These are phyloP conservation scores for Perca flavescens DNA, from an alignment of 2,113 vertebrate genomes.

Conservation along the genomic window DNA sequence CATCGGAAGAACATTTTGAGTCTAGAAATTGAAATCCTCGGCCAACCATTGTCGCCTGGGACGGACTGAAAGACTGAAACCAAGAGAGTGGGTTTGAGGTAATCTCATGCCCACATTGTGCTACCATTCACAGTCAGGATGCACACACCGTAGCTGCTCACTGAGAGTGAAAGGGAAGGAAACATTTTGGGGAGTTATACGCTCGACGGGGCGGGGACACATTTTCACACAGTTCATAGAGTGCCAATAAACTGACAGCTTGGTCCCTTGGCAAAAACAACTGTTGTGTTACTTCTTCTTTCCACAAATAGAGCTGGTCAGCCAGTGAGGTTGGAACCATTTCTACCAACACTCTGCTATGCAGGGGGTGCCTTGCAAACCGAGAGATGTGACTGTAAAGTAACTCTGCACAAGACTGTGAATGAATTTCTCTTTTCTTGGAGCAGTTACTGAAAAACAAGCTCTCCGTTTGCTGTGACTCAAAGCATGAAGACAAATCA, in stretches of 20 bases:
- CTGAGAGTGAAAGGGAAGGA: slow-evolving; percentile 13
- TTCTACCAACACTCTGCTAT: neutral
- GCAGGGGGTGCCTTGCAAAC: neutral
- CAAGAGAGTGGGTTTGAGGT: neutral
- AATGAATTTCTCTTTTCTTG: neutral
- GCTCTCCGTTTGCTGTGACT: neutral
- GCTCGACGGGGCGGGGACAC: slow-evolving; percentile 33
- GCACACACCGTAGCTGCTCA: neutral
- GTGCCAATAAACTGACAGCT: neutral
- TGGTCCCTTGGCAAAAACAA: too few species aligned
- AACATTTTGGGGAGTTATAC: neutral
- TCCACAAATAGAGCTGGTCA: slow-evolving; percentile 38
- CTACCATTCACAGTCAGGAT: neutral
- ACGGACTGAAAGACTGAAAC: slow-evolving; percentile 18
- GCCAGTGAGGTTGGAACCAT: neutral
- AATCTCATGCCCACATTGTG: slow-evolving; percentile 2
- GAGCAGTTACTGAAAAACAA: neutral
- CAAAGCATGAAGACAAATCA: neutral
- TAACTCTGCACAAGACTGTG: fast-evolving
- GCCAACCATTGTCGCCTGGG: slow-evolving; percentile 21
- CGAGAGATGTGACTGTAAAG: neutral
- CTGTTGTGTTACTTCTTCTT: slow-evolving; percentile 48
- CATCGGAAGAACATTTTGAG: neutral
- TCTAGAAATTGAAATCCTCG: neutral
- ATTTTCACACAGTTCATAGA: slow-evolving; percentile 1